phyloP scores from a whole-genome alignment of 2,888 invertebrate genomes.

The Erebia epiphron region DNA sequence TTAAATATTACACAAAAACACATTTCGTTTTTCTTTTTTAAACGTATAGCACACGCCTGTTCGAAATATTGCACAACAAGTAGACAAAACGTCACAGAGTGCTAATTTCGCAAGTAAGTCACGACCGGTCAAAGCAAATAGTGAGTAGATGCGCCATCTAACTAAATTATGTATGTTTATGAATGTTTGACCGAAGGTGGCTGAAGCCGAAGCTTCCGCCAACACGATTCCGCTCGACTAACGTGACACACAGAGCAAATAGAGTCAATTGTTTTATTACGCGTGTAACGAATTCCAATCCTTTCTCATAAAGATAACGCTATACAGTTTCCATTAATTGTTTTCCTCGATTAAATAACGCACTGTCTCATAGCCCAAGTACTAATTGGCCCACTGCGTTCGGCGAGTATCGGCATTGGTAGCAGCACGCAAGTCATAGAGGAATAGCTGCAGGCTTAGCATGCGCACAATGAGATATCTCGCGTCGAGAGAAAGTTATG shows the following conservation, averaged over 20 bases:
- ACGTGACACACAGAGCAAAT: constrained; percentile 19
- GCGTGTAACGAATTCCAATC: constrained; percentile 12
- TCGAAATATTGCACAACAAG: background rate
- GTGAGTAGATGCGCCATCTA: constrained; percentile 17
- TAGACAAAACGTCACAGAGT: constrained; percentile 23
- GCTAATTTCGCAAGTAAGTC: constrained; percentile 25
- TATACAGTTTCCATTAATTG: constrained; percentile 22
- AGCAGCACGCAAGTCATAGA: too few species aligned
- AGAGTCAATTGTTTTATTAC: background rate
- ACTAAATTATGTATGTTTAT: constrained; percentile 34
- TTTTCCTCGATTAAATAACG: constrained; percentile 2
- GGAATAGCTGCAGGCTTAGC: too few species aligned
- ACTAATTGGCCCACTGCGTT: too few species aligned
- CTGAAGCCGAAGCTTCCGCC: too few species aligned
- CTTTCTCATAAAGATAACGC: constrained; percentile 19
- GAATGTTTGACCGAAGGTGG: too few species aligned
- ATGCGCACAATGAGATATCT: too few species aligned
- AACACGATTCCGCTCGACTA: too few species aligned
- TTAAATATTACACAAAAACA: background rate
- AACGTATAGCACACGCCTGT: too few species aligned
- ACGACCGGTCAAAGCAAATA: constrained; percentile 23
- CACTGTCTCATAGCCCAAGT: background rate
- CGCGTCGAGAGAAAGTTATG: too few species aligned
- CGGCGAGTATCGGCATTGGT: too few species aligned
- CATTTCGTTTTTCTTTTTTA: too few species aligned